Conservation (phyloP, 2,797 vertebrate species). For the Emydoidea blandingii region DNA sequence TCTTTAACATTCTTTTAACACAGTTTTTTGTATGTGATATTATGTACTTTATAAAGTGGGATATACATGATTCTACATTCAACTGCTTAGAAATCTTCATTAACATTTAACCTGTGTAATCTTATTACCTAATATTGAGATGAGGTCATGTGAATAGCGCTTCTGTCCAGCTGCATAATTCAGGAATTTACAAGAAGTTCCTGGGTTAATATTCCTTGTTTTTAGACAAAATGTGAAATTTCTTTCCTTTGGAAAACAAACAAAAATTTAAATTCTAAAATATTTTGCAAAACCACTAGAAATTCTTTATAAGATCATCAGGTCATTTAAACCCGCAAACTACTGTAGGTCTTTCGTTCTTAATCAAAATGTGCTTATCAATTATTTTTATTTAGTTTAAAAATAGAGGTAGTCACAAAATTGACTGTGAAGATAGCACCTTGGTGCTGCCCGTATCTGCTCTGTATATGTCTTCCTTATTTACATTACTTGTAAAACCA, state of each 20-base stretch:
- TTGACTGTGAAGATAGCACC: conserved; percentile 9
- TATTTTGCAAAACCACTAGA: not conserved
- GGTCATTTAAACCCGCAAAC: not conserved
- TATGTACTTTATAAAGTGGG: not conserved
- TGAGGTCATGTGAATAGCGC: not conserved
- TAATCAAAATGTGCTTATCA: not conserved
- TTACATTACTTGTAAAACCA: not conserved
- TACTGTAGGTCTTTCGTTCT: not conserved
- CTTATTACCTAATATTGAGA: not conserved
- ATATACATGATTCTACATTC: not conserved
- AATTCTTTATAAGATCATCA: conserved; percentile 12
- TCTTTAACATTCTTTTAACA: not conserved
- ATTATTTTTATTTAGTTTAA: not conserved
- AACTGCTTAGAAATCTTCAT: not conserved
- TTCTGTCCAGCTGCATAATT: not conserved
- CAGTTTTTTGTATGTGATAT: not conserved
- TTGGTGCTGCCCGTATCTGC: conserved; percentile 6
- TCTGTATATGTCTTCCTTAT: conserved; percentile 12
- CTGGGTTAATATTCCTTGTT: not conserved
- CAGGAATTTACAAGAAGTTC: conserved; percentile 5
- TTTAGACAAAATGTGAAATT: not conserved
- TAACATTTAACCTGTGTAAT: not conserved
- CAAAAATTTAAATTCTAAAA: not conserved
- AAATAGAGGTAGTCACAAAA: conserved; percentile 17
- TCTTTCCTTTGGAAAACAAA: not conserved